Evolutionary conservation across 2,888 invertebrate species (phyloP).

Genomic region (Melipona beecheii): DNA sequence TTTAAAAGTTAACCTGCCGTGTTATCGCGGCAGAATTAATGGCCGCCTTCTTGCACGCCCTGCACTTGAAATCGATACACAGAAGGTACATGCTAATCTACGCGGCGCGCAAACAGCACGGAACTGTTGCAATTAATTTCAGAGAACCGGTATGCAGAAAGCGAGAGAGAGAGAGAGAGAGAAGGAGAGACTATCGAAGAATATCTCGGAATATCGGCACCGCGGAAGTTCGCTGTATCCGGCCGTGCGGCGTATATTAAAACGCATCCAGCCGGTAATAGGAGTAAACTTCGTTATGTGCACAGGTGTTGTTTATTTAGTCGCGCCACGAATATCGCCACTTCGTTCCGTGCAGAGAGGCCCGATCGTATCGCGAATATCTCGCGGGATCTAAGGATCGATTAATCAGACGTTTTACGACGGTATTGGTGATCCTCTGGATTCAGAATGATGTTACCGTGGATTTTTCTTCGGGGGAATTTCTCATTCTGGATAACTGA

Average conservation of each 20-base stretch:
- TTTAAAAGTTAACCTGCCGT: conserved; percentile 15
- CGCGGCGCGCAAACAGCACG: conserved; percentile 35
- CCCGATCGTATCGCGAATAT: neutral
- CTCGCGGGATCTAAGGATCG: neutral
- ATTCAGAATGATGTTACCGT: neutral
- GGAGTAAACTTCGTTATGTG: conserved; percentile 30
- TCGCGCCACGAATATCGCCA: conserved; percentile 14
- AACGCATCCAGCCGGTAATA: conserved; percentile 29
- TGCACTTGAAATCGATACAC: conserved; percentile 28
- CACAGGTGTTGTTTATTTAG: conserved; percentile 32
- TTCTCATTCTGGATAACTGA: neutral
- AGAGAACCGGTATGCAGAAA: conserved; percentile 46
- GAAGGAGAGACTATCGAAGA: conserved; percentile 18
- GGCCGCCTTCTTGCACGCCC: conserved; percentile 29
- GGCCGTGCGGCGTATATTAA: conserved; percentile 22
- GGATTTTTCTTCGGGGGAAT: neutral
- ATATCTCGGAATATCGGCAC: conserved; percentile 42
- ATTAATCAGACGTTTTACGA: conserved; percentile 21
- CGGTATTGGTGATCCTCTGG: neutral
- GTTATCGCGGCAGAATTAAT: conserved; percentile 24
- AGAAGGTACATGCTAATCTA: conserved; percentile 37
- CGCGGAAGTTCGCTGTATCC: conserved; percentile 39
- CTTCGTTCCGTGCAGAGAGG: neutral
- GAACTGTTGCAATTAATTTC: conserved; percentile 52
- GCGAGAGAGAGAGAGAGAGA: too few species aligned